These are phyloP conservation scores for Serripes groenlandicus DNA, from an alignment of 2,888 invertebrate species.

Conservation along the genomic window DNA sequence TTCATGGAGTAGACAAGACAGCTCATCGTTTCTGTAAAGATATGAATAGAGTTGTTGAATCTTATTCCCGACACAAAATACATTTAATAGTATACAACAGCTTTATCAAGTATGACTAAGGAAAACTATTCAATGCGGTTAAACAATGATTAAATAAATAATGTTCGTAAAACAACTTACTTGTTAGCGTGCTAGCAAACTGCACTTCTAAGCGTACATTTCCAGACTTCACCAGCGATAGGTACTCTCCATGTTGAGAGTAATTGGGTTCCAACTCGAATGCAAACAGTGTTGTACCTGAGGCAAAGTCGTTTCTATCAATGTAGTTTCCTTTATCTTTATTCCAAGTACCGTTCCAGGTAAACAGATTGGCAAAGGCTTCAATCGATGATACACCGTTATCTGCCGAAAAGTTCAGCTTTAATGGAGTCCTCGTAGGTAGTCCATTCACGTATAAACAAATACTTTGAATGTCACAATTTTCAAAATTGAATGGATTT, in stretches of 20 bases:
- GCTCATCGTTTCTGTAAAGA: slow-evolving; percentile 6
- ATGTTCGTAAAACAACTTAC: no score
- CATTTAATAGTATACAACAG: no score
- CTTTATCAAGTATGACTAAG: no score
- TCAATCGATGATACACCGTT: slow-evolving; percentile 8
- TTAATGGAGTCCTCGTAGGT: slow-evolving; percentile 36
- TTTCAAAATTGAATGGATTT: slow-evolving; percentile 44
- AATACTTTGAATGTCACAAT: slow-evolving; percentile 32
- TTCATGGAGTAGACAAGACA: background rate
- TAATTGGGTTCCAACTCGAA: slow-evolving; percentile 43
- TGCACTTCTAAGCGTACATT: slow-evolving; percentile 35
- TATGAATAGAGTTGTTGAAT: no score
- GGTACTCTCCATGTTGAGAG: slow-evolving; percentile 34
- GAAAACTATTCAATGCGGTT: no score
- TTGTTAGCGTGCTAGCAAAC: slow-evolving; percentile 7
- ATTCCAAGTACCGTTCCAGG: slow-evolving; percentile 20
- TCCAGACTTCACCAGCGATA: slow-evolving; percentile 40
- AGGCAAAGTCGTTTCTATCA: slow-evolving; percentile 7
- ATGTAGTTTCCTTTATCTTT: slow-evolving; percentile 23
- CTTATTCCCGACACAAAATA: no score
- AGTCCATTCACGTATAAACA: slow-evolving; percentile 34
- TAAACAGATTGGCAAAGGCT: slow-evolving; percentile 33
- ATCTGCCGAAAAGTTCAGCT: slow-evolving; percentile 28
- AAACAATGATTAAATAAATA: no score
- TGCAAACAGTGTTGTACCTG: slow-evolving; percentile 32